A percentile compares a stretch with the other conserved stretches of the same genome.
Conservation (phyloP, 2,113 vertebrate species). For the Halichoeres trimaculatus region DNA sequence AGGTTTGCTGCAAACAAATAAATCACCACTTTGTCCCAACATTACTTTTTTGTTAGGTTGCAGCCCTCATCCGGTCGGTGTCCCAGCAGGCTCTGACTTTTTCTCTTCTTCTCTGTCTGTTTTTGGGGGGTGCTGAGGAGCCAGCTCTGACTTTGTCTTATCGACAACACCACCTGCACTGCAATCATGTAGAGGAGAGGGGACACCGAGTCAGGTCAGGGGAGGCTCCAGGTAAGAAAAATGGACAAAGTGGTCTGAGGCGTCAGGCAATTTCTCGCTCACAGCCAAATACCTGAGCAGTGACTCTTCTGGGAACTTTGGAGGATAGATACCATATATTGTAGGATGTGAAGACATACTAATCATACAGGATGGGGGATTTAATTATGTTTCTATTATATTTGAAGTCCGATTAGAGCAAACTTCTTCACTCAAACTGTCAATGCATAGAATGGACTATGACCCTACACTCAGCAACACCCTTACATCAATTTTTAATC, state of each 20-base stretch:
- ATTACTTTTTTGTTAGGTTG: slow-evolving; percentile 32
- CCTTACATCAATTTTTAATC: no score
- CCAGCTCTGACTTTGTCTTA: slow-evolving; percentile 67
- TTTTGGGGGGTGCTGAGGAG: slow-evolving; percentile 33
- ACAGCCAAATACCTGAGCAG: slow-evolving; percentile 22
- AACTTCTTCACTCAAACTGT: neutral
- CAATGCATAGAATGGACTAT: neutral
- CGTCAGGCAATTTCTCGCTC: slow-evolving; percentile 24
- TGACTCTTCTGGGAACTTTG: neutral
- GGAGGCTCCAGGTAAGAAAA: slow-evolving; percentile 9
- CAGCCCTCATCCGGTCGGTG: slow-evolving; percentile 33
- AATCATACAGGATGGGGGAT: neutral
- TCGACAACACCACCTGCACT: slow-evolving; percentile 68
- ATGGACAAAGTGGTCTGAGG: slow-evolving; percentile 32
- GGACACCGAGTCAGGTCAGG: slow-evolving; percentile 48
- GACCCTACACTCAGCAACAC: no score
- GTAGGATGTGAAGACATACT: neutral
- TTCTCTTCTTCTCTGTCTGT: neutral
- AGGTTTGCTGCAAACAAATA: slow-evolving; percentile 44
- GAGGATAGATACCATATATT: neutral
- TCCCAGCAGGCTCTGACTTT: slow-evolving; percentile 30
- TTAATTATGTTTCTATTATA: neutral
- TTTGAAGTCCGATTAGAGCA: neutral
- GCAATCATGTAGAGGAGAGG: slow-evolving; percentile 55
- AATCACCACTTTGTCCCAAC: slow-evolving; percentile 42